Conservation (phyloP, 2,113 vertebrate genomes). For the Harpagus bidentatus region DNA sequence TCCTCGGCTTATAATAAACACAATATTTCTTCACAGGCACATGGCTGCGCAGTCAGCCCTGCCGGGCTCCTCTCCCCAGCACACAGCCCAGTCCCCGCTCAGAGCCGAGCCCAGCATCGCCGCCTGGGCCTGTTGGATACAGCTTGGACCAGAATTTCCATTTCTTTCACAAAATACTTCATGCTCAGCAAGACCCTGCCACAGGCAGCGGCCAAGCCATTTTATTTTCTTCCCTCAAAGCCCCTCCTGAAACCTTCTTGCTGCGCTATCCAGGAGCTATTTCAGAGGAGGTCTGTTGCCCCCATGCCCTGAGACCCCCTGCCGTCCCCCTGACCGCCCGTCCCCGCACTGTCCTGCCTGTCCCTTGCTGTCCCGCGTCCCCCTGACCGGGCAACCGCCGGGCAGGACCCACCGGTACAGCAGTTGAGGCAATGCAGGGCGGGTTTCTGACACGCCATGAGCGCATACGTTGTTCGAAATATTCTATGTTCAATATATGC, state of each 20-base stretch:
- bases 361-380: neutral
- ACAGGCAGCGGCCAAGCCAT: neutral
- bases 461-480: too few species aligned
- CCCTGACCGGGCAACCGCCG: neutral
- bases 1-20: neutral
- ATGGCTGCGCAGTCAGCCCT: neutral
- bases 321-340: neutral
- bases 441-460: neutral
- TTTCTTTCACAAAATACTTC: neutral
- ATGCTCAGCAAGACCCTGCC: neutral
- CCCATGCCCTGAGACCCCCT: neutral
- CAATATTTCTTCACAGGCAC: neutral
- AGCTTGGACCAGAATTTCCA: neutral
- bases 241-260: neutral
- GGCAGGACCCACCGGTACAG: neutral
- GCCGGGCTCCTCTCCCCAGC: neutral
- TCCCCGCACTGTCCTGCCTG: fast-evolving
- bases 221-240: neutral
- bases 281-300: neutral
- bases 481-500: too few species aligned
- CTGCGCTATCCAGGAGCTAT: neutral
- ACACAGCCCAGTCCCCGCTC: fast-evolving
- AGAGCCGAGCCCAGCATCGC: neutral
- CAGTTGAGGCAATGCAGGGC: neutral
- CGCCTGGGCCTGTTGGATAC: neutral